A percentile compares a stretch with the other conserved stretches of the same genome.
Conservation (phyloP, 2,113 vertebrate species). For the Chaetura pelagica region DNA sequence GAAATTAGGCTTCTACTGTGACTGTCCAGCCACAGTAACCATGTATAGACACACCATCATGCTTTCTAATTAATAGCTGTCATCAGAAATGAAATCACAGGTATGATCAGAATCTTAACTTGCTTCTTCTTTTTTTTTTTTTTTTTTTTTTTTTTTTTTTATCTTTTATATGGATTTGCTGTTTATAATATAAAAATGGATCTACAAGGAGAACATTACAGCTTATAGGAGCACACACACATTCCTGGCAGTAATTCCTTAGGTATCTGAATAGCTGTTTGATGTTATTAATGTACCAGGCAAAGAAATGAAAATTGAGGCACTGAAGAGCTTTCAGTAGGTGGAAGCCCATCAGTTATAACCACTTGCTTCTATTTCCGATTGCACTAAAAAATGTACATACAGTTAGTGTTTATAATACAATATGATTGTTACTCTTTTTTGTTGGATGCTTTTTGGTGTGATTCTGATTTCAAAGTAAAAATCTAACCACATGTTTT, state of each 20-base stretch:
- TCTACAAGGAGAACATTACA: background rate
- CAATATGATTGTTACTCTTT: background rate
- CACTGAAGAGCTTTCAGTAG: background rate
- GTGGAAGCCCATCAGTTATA: background rate
- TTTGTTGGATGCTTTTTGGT: background rate
- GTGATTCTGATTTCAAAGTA: background rate
- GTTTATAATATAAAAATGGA: background rate
- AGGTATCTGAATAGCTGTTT: background rate
- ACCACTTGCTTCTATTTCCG: background rate
- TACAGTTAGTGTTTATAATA: background rate
- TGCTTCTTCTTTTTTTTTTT: background rate
- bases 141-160: background rate
- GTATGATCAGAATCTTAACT: background rate
- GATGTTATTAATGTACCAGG: background rate
- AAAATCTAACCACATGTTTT: background rate
- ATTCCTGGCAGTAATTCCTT: background rate
- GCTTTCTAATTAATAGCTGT: background rate
- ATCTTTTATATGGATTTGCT: background rate
- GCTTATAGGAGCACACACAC: background rate
- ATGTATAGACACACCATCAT: background rate
- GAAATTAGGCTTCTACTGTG: background rate
- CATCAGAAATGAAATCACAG: slow-evolving; percentile 25
- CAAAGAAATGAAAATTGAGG: background rate
- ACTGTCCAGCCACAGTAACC: background rate
- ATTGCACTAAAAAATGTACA: background rate